Evolutionary conservation across 2,113 vertebrate species (phyloP).

Genomic region (Columba livia): DNA sequence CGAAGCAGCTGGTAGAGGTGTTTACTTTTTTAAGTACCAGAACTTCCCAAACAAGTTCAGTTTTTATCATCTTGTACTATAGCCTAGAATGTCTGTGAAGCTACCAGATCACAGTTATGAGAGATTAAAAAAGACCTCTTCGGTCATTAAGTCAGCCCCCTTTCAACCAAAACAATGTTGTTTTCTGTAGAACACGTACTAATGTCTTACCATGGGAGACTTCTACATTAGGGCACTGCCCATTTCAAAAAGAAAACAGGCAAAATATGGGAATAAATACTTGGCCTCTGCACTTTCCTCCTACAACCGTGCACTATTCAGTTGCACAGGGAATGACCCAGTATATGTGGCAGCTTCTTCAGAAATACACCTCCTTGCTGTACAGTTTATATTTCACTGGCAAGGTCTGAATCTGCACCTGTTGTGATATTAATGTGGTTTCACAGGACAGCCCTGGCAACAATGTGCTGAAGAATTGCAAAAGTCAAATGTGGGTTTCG

Average conservation of each 20-base stretch:
- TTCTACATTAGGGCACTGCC: neutral
- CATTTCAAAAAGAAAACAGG: neutral
- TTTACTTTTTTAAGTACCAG: neutral
- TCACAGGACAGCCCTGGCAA: neutral
- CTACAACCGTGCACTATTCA: neutral
- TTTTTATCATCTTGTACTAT: neutral
- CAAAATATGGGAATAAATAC: neutral
- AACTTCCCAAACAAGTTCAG: neutral
- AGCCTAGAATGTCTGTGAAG: neutral
- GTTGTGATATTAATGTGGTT: accelerated
- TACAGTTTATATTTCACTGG: neutral
- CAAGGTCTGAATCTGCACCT: neutral
- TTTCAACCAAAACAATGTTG: neutral
- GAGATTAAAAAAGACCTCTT: neutral
- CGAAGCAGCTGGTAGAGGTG: neutral
- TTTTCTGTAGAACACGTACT: neutral
- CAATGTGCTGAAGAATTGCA: neutral
- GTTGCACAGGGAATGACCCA: neutral
- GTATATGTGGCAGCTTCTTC: neutral
- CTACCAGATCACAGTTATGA: neutral
- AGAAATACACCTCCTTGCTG: neutral
- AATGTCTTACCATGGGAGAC: neutral
- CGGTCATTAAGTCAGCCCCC: neutral
- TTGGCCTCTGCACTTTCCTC: neutral
- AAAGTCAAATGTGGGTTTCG: neutral